Conservation (phyloP, 2,797 vertebrate species). For the Hapalemur alaotrensis region DNA sequence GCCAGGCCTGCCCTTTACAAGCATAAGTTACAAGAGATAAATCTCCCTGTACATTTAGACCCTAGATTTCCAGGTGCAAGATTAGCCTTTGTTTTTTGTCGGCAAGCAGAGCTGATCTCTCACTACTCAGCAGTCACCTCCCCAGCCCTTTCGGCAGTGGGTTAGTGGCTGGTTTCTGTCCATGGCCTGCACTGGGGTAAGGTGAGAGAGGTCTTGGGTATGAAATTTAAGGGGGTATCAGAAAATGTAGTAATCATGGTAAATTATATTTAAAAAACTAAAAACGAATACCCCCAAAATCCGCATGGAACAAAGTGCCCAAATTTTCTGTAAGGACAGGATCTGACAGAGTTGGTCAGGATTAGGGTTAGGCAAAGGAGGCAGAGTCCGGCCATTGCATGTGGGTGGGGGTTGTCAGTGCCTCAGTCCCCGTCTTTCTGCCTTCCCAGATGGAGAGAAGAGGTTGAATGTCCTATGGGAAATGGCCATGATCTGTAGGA, state of each 20-base stretch:
- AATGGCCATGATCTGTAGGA: constrained; percentile 53
- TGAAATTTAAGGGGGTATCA: not conserved
- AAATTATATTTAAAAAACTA: not conserved
- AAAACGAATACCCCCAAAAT: not conserved
- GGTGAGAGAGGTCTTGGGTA: not conserved
- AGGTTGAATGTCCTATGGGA: constrained; percentile 39
- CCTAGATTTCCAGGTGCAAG: constrained; percentile 70
- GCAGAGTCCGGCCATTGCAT: not conserved
- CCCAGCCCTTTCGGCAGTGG: not conserved
- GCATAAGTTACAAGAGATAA: constrained; percentile 79
- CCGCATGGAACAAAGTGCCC: not conserved
- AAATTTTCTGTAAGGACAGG: not conserved
- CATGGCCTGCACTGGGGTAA: not conserved
- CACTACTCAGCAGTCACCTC: constrained; percentile 44
- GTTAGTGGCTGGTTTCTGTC: not conserved
- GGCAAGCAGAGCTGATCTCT: constrained; percentile 55
- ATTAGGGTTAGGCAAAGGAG: not conserved
- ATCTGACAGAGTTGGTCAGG: not conserved
- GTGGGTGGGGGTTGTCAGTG: not conserved
- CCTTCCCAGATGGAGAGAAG: constrained; percentile 28
- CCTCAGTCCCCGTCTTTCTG: not conserved
- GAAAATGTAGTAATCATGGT: not conserved
- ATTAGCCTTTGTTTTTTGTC: constrained; percentile 70
- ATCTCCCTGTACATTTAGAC: constrained; percentile 67
- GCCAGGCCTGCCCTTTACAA: constrained; percentile 68